These are phyloP conservation scores for Zele albiditarsus DNA, from an alignment of 2,888 invertebrate genomes.

Conservation along the genomic window DNA sequence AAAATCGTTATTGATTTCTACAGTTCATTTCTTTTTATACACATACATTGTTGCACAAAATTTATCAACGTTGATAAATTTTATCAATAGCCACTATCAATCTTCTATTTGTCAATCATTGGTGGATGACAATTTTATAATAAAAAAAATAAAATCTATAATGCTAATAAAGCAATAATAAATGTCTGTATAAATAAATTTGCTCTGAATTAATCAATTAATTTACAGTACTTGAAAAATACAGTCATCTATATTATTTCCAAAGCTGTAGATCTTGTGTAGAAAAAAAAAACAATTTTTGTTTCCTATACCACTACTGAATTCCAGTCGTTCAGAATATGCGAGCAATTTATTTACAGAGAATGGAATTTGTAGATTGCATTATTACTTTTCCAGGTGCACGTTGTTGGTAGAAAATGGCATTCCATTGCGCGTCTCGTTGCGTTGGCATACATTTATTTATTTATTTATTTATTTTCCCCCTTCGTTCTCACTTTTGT, in stretches of 20 bases:
- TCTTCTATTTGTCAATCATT: not conserved
- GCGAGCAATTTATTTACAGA: slow-evolving; percentile 31
- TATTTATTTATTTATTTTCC: not conserved
- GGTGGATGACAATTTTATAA: not conserved
- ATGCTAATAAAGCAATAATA: not conserved
- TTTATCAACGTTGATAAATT: not conserved
- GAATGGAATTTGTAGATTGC: slow-evolving; percentile 30
- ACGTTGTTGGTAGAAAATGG: slow-evolving; percentile 28
- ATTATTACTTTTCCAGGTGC: slow-evolving; percentile 33
- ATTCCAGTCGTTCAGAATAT: slow-evolving; percentile 25
- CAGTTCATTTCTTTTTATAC: not conserved
- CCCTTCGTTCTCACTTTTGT: not conserved
- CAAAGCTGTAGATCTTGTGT: not conserved
- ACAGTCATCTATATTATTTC: not conserved
- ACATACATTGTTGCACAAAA: not conserved
- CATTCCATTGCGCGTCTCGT: slow-evolving; percentile 6
- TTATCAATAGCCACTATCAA: not conserved
- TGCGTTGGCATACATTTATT: slow-evolving; percentile 10
- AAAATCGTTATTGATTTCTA: not conserved
- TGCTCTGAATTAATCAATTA: not conserved
- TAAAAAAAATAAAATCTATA: not conserved
- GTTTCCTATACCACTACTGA: slow-evolving; percentile 1
- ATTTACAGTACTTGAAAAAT: not conserved
- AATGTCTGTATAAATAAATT: not conserved
- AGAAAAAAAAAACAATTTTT: not conserved